Evolutionary conservation across 2,113 vertebrate genomes (phyloP).

Genomic region (Peucedramus taeniatus): DNA sequence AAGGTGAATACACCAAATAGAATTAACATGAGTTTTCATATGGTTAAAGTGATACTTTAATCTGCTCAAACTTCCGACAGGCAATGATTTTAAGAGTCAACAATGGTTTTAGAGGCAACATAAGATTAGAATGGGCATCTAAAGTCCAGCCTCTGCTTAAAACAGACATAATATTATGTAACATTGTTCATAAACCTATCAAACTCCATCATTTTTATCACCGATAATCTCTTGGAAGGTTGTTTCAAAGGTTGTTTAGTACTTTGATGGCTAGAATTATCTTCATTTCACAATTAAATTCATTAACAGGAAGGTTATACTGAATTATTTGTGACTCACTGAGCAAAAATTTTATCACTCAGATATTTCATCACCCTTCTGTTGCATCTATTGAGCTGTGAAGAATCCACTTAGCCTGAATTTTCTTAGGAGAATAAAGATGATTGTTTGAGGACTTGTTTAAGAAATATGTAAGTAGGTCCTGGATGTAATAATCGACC

Average conservation of each 20-base stretch:
- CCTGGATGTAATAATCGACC: not conserved
- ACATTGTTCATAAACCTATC: not conserved
- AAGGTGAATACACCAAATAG: not conserved
- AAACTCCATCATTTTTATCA: not conserved
- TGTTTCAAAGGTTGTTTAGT: not conserved
- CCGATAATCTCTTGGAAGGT: not conserved
- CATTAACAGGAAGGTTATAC: not conserved
- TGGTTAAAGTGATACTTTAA: not conserved
- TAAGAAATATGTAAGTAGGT: not conserved
- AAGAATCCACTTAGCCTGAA: not conserved
- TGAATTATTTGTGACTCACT: not conserved
- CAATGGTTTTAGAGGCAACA: not conserved
- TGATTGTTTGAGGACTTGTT: not conserved
- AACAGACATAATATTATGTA: not conserved
- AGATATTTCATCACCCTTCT: not conserved
- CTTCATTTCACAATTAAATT: not conserved
- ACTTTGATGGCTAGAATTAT: not conserved
- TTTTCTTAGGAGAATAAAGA: not conserved
- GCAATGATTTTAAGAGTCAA: not conserved
- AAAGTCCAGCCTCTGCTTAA: not conserved
- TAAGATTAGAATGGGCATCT: not conserved
- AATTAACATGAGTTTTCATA: not conserved
- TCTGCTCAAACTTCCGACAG: not conserved
- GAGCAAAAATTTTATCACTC: not conserved
- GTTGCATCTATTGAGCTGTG: not conserved